Evolutionary conservation across 2,113 vertebrate genomes (phyloP).

Genomic region (Campylorhamphus procurvoides): DNA sequence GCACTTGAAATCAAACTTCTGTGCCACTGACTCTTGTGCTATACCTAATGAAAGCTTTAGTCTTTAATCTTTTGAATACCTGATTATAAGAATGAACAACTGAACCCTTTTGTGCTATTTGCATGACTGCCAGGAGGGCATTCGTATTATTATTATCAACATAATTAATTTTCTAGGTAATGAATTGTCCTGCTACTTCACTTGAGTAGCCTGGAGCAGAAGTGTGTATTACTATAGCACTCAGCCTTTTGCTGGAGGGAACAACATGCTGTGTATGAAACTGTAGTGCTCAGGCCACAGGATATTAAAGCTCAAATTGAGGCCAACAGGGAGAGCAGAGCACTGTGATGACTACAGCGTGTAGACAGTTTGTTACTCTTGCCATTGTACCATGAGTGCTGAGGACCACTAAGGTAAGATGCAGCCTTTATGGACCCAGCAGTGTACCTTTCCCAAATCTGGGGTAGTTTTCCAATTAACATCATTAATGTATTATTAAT

Average conservation of each 20-base stretch:
- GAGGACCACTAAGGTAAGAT: neutral
- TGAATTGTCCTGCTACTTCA: neutral
- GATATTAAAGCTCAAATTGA: neutral
- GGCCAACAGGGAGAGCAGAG: neutral
- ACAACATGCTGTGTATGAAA: neutral
- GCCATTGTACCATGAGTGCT: neutral
- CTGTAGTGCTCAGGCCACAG: neutral
- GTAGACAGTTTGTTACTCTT: neutral
- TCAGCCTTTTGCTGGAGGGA: neutral
- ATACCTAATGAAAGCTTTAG: neutral
- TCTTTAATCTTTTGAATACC: neutral
- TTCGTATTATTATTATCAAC: neutral
- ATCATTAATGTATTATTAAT: slow-evolving; percentile 28
- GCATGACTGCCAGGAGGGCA: neutral
- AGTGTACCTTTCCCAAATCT: neutral
- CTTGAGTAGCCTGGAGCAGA: neutral
- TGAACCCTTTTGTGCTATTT: neutral
- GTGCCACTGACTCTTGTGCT: neutral
- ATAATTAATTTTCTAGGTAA: neutral
- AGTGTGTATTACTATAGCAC: neutral
- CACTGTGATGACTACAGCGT: neutral
- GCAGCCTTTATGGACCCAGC: neutral
- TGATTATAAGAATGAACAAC: neutral
- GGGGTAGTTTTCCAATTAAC: neutral
- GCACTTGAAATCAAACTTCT: neutral